Evolutionary conservation across 2,888 invertebrate species (phyloP), one percentile per base, ranked within the genome.

Genomic region (Drosophila mettleri): DNA sequence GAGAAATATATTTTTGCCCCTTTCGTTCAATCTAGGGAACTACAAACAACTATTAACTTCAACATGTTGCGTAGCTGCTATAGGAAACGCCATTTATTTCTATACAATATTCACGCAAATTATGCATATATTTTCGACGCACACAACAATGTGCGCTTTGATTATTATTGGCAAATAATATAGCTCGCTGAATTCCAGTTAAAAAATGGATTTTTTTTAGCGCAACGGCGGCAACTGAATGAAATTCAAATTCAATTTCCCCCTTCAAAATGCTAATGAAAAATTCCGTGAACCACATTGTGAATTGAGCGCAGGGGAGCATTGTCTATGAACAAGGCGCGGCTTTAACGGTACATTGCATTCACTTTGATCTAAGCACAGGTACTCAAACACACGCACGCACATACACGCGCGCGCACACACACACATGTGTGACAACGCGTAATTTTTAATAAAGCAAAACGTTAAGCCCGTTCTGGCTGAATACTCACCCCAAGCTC

Each of bases 401-500:
- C 29, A 20, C 27, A 22, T n/a, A 20, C 27, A 29, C 36, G 29
- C 31, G 16, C 34, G 4, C 29, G 20, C 36, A 51, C 58, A 43
- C 2, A 9, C 16, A 14, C 54, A 36, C 39, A 58, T 51, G 46
- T 46, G 45, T 59, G 59, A 66, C 54, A 55, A 36, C 39, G 60
- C 66, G 66, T 67, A 57, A 65, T 64, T 74, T 77, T 68, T 65
- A 77, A 77, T 74, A 77, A 65, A 63, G 57, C 46, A 34, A 59
- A 45, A 49, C 29, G 51, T 55, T 46, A 48, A 48, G 45, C 45
- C 14, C 18, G 41, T 29, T 41, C 38, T 10, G 36, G 36, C 46
- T 33, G 12, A 24, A 52, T 74, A 93, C 94, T 94, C 91, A 94
- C 95, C 93, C 93, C 95, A 55, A 96, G 92, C 90, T 95, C 95